Percentiles rank a stretch among this genome's conserved stretches.
phyloP scores from a whole-genome alignment of 2,113 vertebrate species.

The Cisticola juncidis region DNA sequence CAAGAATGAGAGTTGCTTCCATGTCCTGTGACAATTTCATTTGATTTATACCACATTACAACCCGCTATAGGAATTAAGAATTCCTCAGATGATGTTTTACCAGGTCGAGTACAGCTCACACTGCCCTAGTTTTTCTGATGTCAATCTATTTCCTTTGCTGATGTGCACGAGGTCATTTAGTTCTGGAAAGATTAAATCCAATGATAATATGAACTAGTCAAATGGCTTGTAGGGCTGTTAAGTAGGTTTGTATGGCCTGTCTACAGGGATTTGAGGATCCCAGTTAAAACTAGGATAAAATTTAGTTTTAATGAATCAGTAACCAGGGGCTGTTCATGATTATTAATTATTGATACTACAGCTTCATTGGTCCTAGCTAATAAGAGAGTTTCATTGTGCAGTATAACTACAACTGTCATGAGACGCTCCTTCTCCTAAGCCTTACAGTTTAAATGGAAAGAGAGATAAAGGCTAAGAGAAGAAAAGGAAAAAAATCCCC shows the following conservation, averaged over 20 bases:
- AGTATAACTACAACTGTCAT: neutral
- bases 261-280: neutral
- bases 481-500: fast-evolving
- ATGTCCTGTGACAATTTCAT: neutral
- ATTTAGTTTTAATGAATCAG: neutral
- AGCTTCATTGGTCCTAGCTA: neutral
- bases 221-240: neutral
- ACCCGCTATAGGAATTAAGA: neutral
- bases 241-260: neutral
- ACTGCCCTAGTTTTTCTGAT: slow-evolving; percentile 20
- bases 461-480: neutral
- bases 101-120: neutral
- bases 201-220: neutral
- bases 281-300: neutral
- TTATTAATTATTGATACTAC: slow-evolving; percentile 26
- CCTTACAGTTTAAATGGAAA: neutral
- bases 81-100: neutral
- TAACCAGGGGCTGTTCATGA: neutral
- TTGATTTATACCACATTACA: neutral
- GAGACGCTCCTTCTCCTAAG: neutral
- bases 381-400: neutral
- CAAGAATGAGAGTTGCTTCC: neutral
- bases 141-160: slow-evolving; percentile 3
- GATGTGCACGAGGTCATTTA: neutral
- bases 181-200: slow-evolving; percentile 8